Evolutionary conservation across 2,113 vertebrate genomes (phyloP).

Genomic region (Nettapus auritus): DNA sequence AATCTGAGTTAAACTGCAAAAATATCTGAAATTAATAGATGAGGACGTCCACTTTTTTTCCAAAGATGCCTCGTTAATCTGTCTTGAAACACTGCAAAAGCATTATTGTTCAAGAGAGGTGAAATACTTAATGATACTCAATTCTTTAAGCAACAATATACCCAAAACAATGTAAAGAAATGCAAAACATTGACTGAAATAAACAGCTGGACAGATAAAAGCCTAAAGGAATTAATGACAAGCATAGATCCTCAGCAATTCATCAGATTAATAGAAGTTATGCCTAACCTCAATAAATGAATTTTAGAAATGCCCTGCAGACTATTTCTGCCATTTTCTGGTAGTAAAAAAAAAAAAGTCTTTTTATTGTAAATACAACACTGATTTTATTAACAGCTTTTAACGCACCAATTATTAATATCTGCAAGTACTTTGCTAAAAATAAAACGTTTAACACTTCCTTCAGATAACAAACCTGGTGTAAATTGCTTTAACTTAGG

Average conservation of each 20-base stretch:
- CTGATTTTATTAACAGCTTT: background rate
- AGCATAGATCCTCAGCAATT: background rate
- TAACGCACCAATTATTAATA: background rate
- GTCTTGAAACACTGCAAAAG: background rate
- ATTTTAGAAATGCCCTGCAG: background rate
- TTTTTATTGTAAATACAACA: background rate
- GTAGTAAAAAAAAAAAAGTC: background rate
- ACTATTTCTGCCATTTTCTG: background rate
- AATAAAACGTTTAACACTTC: background rate
- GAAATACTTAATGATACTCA: background rate
- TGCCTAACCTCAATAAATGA: background rate
- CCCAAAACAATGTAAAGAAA: background rate
- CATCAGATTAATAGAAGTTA: background rate
- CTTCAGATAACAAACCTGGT: slow-evolving; percentile 83
- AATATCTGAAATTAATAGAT: background rate
- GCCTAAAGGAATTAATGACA: background rate
- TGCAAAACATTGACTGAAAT: background rate
- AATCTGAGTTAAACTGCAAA: background rate
- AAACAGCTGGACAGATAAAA: background rate
- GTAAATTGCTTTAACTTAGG: slow-evolving; percentile 85
- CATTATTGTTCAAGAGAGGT: background rate
- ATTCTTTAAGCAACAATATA: background rate
- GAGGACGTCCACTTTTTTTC: background rate
- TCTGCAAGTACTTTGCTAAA: background rate
- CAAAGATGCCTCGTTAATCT: background rate